Evolutionary conservation across 1,140 invertebrate genomes (phyloP).

Genomic region (Zaprionus camerounensis): DNA sequence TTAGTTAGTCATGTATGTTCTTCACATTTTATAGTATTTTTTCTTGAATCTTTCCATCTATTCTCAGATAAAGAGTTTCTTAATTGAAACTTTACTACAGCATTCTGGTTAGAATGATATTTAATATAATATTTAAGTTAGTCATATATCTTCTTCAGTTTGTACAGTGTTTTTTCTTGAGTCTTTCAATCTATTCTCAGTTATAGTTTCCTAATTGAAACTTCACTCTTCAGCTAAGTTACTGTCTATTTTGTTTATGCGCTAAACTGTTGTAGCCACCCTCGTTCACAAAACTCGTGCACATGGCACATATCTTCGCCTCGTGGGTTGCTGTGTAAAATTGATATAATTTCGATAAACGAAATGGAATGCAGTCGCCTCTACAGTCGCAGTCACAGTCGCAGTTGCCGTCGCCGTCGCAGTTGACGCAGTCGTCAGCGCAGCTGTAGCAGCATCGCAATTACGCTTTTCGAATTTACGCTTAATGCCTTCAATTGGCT

Average conservation of each 20-base stretch:
- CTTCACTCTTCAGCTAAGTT: neutral
- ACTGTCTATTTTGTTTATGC: neutral
- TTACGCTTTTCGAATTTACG: conserved; percentile 77
- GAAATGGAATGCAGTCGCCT: conserved; percentile 68
- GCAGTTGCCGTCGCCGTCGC: conserved; percentile 21
- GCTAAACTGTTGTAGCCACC: neutral
- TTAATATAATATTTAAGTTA: too few relatives aligned
- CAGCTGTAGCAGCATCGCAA: conserved; percentile 39
- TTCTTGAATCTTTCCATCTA: too few relatives aligned
- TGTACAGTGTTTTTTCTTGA: too few relatives aligned
- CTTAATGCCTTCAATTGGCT: conserved; percentile 82
- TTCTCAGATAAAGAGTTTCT: too few relatives aligned
- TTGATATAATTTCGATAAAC: conserved; percentile 79
- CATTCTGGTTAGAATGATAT: too few relatives aligned
- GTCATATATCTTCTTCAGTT: too few relatives aligned
- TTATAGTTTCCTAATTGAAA: neutral
- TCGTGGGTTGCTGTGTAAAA: conserved; percentile 42
- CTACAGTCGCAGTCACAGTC: conserved; percentile 22
- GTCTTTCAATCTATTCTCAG: too few relatives aligned
- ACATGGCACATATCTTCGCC: conserved; percentile 1
- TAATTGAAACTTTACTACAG: too few relatives aligned
- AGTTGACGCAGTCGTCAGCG: neutral
- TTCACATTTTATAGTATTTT: too few relatives aligned
- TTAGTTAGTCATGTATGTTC: too few relatives aligned
- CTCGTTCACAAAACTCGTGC: neutral